Percentiles rank a stretch among this genome's conserved stretches.
Evolutionary conservation across 2,888 invertebrate species (phyloP).

Genomic region (Caenorhabditis wallacei): DNA sequence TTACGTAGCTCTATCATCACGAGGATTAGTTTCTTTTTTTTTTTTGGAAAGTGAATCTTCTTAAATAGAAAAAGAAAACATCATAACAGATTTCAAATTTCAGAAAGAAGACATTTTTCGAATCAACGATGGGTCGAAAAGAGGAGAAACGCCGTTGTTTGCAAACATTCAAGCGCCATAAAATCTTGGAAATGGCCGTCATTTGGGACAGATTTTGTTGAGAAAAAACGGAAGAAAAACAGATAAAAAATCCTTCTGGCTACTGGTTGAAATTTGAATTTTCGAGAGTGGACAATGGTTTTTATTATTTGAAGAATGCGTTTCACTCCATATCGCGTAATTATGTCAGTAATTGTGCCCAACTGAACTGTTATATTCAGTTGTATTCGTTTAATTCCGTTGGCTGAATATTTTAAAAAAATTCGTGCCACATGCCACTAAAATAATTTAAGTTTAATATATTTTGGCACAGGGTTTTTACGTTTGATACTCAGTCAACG

Average conservation of each 20-base stretch:
- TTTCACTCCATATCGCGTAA: too few species aligned
- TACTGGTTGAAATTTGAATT: neutral
- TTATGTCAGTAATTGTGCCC: too few species aligned
- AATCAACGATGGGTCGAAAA: conserved; percentile 25
- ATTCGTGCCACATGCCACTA: too few species aligned
- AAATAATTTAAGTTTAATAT: too few species aligned
- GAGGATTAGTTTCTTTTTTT: neutral
- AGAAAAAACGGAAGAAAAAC: conserved; percentile 2
- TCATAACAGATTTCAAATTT: too few species aligned
- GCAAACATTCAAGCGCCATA: conserved; percentile 53
- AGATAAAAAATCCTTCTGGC: conserved; percentile 1
- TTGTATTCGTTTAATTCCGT: too few species aligned
- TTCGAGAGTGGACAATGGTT: neutral
- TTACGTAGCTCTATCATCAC: neutral
- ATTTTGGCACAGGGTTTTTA: too few species aligned
- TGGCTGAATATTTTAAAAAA: too few species aligned
- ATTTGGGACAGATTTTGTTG: conserved; percentile 56
- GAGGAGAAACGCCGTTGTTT: conserved; percentile 49
- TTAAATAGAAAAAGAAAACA: too few species aligned
- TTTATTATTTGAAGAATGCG: too few species aligned
- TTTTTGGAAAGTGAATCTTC: neutral
- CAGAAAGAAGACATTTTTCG: conserved; percentile 16
- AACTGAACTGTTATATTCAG: too few species aligned
- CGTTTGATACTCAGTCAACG: too few species aligned
- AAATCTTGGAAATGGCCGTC: conserved; percentile 52